Conservation (phyloP, 2,888 invertebrate genomes). For the Drosophila birchii region DNA sequence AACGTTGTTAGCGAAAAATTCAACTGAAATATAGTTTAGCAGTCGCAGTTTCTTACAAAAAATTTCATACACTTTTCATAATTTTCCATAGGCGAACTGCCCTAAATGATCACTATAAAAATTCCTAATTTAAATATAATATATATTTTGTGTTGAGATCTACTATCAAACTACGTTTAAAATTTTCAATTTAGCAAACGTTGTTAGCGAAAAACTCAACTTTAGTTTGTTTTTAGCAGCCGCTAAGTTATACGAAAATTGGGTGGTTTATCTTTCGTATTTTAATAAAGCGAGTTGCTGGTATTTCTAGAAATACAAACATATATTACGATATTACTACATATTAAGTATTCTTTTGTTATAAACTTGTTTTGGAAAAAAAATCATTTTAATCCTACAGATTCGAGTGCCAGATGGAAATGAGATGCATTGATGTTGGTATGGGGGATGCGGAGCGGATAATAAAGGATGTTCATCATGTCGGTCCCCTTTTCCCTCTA, state of each 20-base stretch:
- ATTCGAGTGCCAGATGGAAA: constrained; percentile 37
- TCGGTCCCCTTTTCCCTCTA: constrained; percentile 25
- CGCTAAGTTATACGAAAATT: constrained; percentile 14
- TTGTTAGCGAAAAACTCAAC: constrained; percentile 75
- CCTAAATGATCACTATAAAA: no score
- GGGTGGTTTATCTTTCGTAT: not conserved
- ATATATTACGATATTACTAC: not conserved
- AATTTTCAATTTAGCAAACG: constrained; percentile 24
- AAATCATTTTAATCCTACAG: constrained; percentile 28
- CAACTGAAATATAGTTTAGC: constrained; percentile 51
- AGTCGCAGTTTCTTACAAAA: not conserved
- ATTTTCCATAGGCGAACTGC: not conserved
- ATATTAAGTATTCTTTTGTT: constrained; percentile 7
- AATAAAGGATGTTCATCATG: constrained; percentile 31
- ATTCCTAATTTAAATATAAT: not conserved
- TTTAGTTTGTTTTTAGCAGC: constrained; percentile 49
- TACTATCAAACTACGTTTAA: constrained; percentile 74
- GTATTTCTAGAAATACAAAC: not conserved
- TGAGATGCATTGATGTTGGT: constrained; percentile 6
- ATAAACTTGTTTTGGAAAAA: constrained; percentile 24
- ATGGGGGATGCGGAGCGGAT: constrained; percentile 20
- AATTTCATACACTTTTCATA: not conserved
- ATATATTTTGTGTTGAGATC: constrained; percentile 57
- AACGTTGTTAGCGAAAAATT: constrained; percentile 71
- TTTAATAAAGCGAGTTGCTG: constrained; percentile 9